Base-by-base conservation (phyloP, 2,113 vertebrate species). In the Vimba vimba region DNA sequence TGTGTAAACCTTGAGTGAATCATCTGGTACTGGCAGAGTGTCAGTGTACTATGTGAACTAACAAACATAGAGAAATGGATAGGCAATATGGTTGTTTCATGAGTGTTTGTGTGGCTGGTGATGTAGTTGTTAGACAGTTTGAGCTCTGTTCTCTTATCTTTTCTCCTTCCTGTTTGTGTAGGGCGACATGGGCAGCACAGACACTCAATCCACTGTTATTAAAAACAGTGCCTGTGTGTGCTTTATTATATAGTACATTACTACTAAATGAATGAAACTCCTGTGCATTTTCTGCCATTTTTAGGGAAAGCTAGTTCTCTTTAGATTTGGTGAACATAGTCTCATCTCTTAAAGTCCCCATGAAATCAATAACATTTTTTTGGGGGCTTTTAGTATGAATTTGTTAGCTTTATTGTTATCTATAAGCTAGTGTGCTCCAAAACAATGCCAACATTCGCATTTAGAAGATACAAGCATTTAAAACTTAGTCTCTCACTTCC, bases 121-220 rank as follows among this genome's bases (percentile, higher is more conserved):
- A 19, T 78, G 52, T 5, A 27, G 12, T 13, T 47, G 66, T 21
- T 13, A 23, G 60, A 62, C 25, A 78, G 39, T 52, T 30, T 21
- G 27, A 50, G 50, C 39, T 57, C 78, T 85, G 23, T 77, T 71
- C 71, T 82, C 81, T 71, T 88, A 85, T 87, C 60, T 78, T 43
- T 30, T 57, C 87, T 85, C 60, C 62, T 85, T 71, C 83, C 83
- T 85, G 79, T 88, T 59, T 62, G 52, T 45, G 25, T 13, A 23
- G 4, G 4, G 25, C 2, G 62, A 2, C n/a, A 27, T 8, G 9
- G 23, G 23, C 59, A 60, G 21, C 33, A n/a, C 10, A 74, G 19
- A 74, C 21, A 23, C 69, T 73, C 36, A 2, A 17, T 30, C 17
- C 2, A 19, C 25, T 77, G 21, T 36, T 78, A n/a, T 39, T 59